Evolutionary conservation across 2,797 vertebrate genomes (phyloP), one percentile per base, ranked within the genome.

Genomic region (Paedocypris micromegethes): DNA sequence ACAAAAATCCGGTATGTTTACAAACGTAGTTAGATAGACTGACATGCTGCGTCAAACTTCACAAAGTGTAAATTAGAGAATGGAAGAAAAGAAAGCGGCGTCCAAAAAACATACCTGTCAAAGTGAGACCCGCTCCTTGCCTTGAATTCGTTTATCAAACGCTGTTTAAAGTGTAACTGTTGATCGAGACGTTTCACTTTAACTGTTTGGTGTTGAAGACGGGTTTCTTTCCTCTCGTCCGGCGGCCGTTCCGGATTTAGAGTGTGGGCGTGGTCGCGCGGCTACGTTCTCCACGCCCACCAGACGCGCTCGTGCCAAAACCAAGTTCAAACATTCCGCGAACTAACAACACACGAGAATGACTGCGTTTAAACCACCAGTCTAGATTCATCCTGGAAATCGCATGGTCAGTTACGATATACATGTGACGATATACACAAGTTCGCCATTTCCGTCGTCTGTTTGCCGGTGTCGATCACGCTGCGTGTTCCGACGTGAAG

Each of bases 191-290:
- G 47, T 51, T 39, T 23, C 23, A 23, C 23, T 23, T 23, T 45
- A 6, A 53, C 43, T 5, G 3, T 40, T 37, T 57, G 6, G n/a
- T 57, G 8, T 9, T 23, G 43, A 9, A 9, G 8, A 45, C 2
- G 9, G 49, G 3, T 47, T 43, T 56, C n/a, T 43, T 53, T 52
- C 43, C 57, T 41, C 8, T n/a, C 37, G 54, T 23, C 43, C 2
- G 37, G n/a, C n/a, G n/a, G 0, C 40, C 58, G 66, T 61, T 61
- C 66, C 66, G 66, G 58, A 59, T 61, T 68, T 61, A 57, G 66
- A 60, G 50, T 61, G 43, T 42, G 9, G 50, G 58, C 57, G 56
- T n/a, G 45, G 5, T 47, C 8, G 50, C 62, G 66, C 66, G 43
- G 38, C 38, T 23, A 23, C 23, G 23, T 23, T 60, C 66, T 60